Conservation (phyloP, 2,797 vertebrate species). For the Acrossocheilus wenchowensis region DNA sequence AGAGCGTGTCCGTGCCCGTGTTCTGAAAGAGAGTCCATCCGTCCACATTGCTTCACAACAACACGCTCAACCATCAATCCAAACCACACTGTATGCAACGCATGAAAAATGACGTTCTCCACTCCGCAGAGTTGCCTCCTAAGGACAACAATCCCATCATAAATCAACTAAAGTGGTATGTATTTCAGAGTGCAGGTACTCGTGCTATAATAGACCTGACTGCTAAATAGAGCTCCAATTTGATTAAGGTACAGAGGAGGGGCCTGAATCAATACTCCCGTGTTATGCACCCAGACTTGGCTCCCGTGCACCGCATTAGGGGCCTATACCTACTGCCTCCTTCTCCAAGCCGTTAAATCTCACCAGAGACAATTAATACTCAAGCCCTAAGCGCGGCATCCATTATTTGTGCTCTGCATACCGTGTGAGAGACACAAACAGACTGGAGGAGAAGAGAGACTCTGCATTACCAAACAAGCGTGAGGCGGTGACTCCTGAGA, state of each 20-base stretch:
- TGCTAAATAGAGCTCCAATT: slow-evolving; percentile 63
- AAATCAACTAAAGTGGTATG: slow-evolving; percentile 64
- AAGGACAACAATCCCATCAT: slow-evolving; percentile 52
- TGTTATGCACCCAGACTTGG: slow-evolving; percentile 60
- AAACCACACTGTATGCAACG: slow-evolving; percentile 36
- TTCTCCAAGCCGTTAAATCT: slow-evolving; percentile 33
- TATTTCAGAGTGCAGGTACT: slow-evolving; percentile 56
- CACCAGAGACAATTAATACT: slow-evolving; percentile 58
- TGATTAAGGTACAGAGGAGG: slow-evolving; percentile 60
- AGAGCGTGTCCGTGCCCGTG: not conserved
- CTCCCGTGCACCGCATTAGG: slow-evolving; percentile 34
- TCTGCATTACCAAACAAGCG: slow-evolving; percentile 19
- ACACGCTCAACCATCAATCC: slow-evolving; percentile 37
- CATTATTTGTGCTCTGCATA: slow-evolving; percentile 47
- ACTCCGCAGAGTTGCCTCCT: slow-evolving; percentile 52
- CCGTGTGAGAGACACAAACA: slow-evolving; percentile 9
- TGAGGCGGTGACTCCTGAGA: slow-evolving; percentile 22
- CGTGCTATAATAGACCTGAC: slow-evolving; percentile 61
- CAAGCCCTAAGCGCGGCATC: slow-evolving; percentile 27
- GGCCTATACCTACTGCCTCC: slow-evolving; percentile 41
- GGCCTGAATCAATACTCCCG: slow-evolving; percentile 58
- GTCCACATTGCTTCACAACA: slow-evolving; percentile 34
- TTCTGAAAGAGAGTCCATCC: slow-evolving; percentile 9
- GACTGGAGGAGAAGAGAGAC: slow-evolving; percentile 11
- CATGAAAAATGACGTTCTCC: slow-evolving; percentile 54